These are phyloP conservation scores for Drosophila trapezifrons DNA, from an alignment of 1,140 invertebrate genomes.

Conservation along the genomic window DNA sequence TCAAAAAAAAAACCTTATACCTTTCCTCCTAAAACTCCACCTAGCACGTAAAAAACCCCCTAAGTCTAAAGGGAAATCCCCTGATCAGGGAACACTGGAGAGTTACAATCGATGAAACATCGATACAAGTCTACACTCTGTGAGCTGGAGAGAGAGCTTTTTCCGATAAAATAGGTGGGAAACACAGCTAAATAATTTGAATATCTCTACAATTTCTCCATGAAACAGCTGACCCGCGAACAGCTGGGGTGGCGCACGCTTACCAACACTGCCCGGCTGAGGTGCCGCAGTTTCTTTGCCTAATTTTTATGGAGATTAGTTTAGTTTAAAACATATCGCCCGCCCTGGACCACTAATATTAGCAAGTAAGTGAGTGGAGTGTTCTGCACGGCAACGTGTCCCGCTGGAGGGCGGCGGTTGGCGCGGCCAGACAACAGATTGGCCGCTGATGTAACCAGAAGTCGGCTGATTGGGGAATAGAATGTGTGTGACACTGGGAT, in stretches of 20 bases:
- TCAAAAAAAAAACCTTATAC: too few relatives aligned
- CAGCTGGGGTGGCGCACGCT: constrained; percentile 29
- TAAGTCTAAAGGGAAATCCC: too few relatives aligned
- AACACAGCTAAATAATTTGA: too few relatives aligned
- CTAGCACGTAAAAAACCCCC: too few relatives aligned
- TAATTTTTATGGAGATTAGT: constrained; percentile 40
- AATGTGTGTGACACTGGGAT: constrained; percentile 17
- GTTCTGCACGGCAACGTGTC: not conserved
- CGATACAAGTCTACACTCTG: too few relatives aligned
- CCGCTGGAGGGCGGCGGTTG: not conserved
- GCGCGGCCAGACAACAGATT: not conserved
- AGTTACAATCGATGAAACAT: too few relatives aligned
- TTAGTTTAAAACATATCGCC: constrained; percentile 46
- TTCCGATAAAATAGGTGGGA: too few relatives aligned
- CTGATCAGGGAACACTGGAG: too few relatives aligned
- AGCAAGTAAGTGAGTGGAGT: constrained; percentile 25
- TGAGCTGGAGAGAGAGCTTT: too few relatives aligned
- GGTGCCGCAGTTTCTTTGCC: constrained; percentile 40
- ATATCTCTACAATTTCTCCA: too few relatives aligned
- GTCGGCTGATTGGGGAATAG: constrained; percentile 17
- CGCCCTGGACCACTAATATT: constrained; percentile 37
- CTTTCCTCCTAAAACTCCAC: too few relatives aligned
- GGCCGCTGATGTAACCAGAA: constrained; percentile 45
- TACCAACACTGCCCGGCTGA: constrained; percentile 42
- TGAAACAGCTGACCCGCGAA: constrained; percentile 7